These are phyloP conservation scores for Hyles lineata DNA, from an alignment of 2,888 invertebrate species.

Conservation along the genomic window DNA sequence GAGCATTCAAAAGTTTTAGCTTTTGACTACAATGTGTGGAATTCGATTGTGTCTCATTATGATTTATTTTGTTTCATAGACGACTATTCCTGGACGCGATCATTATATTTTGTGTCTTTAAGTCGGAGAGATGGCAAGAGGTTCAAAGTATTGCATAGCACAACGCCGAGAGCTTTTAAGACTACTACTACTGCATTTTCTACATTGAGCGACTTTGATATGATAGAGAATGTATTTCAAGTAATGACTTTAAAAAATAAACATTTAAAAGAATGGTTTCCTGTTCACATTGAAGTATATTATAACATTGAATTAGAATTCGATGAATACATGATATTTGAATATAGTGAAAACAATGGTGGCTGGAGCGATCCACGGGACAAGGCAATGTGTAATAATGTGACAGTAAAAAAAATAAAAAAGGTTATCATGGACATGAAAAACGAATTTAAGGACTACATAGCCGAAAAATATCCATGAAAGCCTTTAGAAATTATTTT, in stretches of 20 bases:
- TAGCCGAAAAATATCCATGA: slow-evolving; percentile 24
- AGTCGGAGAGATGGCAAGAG: slow-evolving; percentile 53
- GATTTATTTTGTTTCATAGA: slow-evolving; percentile 62
- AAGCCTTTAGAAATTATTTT: background rate
- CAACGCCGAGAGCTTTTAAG: slow-evolving; percentile 57
- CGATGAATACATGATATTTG: slow-evolving; percentile 52
- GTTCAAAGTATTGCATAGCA: slow-evolving; percentile 58
- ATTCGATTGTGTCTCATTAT: slow-evolving; percentile 61
- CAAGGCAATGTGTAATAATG: slow-evolving; percentile 55
- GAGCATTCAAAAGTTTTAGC: slow-evolving; percentile 56
- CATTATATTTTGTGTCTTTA: slow-evolving; percentile 59
- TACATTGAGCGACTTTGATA: slow-evolving; percentile 43
- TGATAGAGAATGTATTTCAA: slow-evolving; percentile 43
- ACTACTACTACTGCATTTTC: slow-evolving; percentile 40
- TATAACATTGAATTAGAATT: slow-evolving; percentile 54
- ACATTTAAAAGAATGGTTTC: slow-evolving; percentile 46
- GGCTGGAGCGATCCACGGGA: slow-evolving; percentile 65
- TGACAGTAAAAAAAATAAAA: slow-evolving; percentile 58
- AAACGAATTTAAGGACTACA: slow-evolving; percentile 46
- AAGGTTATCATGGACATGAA: slow-evolving; percentile 54
- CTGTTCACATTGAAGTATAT: slow-evolving; percentile 55
- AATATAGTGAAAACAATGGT: slow-evolving; percentile 55
- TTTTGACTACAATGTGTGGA: slow-evolving; percentile 60
- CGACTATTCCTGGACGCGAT: slow-evolving; percentile 63
- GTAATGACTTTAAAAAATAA: slow-evolving; percentile 46